Percentiles rank a stretch among this genome's conserved stretches.
These are phyloP conservation scores for Octodonta nipae DNA, from an alignment of 2,888 invertebrate genomes.

Conservation along the genomic window DNA sequence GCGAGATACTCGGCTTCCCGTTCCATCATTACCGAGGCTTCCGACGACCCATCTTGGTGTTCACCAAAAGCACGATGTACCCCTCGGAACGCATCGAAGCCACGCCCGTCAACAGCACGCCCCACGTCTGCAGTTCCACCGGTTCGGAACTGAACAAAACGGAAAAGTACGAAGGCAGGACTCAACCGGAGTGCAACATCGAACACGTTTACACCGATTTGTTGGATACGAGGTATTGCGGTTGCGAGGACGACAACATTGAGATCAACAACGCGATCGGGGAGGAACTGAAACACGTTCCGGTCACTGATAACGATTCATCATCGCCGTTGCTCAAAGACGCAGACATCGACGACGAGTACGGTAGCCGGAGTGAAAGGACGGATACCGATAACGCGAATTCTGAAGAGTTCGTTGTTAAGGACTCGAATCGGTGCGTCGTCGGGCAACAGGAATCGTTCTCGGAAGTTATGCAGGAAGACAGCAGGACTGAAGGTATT, in stretches of 20 bases:
- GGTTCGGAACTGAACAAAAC: constrained; percentile 15
- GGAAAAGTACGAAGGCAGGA: constrained; percentile 22
- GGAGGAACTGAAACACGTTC: constrained; percentile 15
- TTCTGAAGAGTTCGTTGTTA: too few species aligned
- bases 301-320: not conserved
- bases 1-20: constrained; percentile 66
- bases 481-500: too few species aligned
- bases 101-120: constrained; percentile 22
- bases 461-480: too few species aligned
- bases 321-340: too few species aligned
- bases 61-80: constrained; percentile 36
- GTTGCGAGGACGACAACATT: constrained; percentile 18
- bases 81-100: constrained; percentile 32
- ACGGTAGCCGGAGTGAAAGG: constrained; percentile 1
- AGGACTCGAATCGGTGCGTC: too few species aligned
- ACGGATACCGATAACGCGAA: not conserved
- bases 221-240: constrained; percentile 15
- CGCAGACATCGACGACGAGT: constrained; percentile 5
- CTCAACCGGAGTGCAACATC: constrained; percentile 14
- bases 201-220: constrained; percentile 24
- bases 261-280: constrained; percentile 17
- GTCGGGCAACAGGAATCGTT: too few species aligned
- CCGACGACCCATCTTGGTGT: constrained; percentile 61
- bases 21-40: constrained; percentile 78
- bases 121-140: constrained; percentile 16